Evolutionary conservation across 1,140 invertebrate species (phyloP), one percentile per base, ranked within the genome.

Genomic region (Plutomurus gul): DNA sequence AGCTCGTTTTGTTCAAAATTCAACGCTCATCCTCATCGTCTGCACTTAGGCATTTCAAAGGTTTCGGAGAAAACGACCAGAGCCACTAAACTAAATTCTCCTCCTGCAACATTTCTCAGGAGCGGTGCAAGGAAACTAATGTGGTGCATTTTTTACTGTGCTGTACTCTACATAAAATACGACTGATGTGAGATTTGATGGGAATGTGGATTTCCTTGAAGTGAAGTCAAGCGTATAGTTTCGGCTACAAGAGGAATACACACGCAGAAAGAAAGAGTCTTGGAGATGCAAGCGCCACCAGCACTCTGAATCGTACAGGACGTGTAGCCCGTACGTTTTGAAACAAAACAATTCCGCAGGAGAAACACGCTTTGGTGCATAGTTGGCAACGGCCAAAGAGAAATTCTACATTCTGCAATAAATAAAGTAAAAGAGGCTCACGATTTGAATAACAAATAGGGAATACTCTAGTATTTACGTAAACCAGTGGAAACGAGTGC

Each of bases 111-210:
- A 65, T 65, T 65, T 65, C 56, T 65, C 56, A 65, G 56, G 30
- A 36, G 27, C 56, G 36, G 56, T 65, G 56, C 56, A 65, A 65
- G 56, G 56, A 65, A 65, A 65, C 56, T 65, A 65, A 65, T 65
- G 56, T 65, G 56, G 27, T 65, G 56, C 56, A 65, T 65, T 65
- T 65, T 65, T 65, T 65, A 65, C 16, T 33, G 56, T 65, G 56
- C 56, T 65, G 18, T 25, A 22, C 25, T 51, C 8, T 22, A 51
- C 18, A 65, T 36, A 65, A 65, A 65, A 65, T 36, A 65, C 56
- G 27, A 60, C 27, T 60, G 22, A 25, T n/a, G 11, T n/a, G 30
- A 65, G 56, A 65, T 65, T 65, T 65, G 27, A 65, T 65, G 56
- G 25, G 56, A 65, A 65, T 65, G 30, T 65, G 22, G 25, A 65